Percentiles rank a stretch among this genome's conserved stretches.
Conservation (phyloP, 2,888 invertebrate genomes). For the Phlogophora meticulosa region DNA sequence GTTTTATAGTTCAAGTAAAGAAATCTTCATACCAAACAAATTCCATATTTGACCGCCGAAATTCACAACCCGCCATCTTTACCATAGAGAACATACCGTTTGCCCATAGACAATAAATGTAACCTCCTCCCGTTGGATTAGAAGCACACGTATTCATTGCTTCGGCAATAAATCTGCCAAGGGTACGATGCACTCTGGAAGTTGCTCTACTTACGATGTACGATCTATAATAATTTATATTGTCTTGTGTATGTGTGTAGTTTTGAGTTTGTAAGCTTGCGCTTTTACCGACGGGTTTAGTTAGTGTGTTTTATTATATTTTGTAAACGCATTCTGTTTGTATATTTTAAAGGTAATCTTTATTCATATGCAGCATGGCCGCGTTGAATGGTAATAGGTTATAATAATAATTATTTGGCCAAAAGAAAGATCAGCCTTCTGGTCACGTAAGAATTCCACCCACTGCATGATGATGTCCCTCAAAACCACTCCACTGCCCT, state of each 20-base stretch:
- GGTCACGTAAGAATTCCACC: no score
- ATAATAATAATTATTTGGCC: no score
- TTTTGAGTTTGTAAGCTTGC: conserved; percentile 14
- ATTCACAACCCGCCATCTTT: conserved; percentile 30
- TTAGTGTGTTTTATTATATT: conserved; percentile 2
- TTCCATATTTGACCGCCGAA: neutral
- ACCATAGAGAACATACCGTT: conserved; percentile 17
- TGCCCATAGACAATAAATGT: conserved; percentile 53
- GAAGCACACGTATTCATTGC: conserved; percentile 54
- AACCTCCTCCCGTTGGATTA: conserved; percentile 60
- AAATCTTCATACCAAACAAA: no score
- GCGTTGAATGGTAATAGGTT: no score
- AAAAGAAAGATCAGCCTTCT: no score
- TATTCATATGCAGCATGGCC: no score
- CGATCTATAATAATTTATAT: conserved; percentile 26
- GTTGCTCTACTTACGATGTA: conserved; percentile 55
- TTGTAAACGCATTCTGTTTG: neutral
- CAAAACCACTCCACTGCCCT: no score
- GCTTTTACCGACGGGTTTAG: neutral
- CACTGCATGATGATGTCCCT: no score
- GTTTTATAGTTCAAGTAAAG: no score
- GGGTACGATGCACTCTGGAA: conserved; percentile 33
- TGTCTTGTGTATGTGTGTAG: neutral
- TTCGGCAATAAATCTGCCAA: conserved; percentile 56
- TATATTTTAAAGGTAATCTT: no score